phyloP scores from a whole-genome alignment of 2,888 invertebrate species.

The Caenorhabditis angaria region DNA sequence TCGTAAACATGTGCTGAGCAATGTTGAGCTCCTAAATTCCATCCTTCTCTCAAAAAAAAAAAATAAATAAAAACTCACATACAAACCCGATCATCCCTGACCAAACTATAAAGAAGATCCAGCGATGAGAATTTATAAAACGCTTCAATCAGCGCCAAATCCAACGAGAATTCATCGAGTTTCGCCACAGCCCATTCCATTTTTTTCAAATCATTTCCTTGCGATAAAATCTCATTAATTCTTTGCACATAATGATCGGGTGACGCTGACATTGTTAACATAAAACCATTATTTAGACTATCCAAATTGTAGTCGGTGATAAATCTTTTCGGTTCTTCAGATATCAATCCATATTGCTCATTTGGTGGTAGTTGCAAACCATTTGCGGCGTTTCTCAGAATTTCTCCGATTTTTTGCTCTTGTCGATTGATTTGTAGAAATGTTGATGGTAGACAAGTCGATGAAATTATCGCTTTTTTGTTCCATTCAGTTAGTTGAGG shows the following conservation, averaged over 20 bases:
- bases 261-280: slow-evolving; percentile 60
- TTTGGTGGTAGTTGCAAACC: slow-evolving; percentile 40
- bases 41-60: neutral
- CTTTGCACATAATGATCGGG: slow-evolving; percentile 44
- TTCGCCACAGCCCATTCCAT: slow-evolving; percentile 39
- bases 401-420: slow-evolving; percentile 33
- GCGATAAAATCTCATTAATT: slow-evolving; percentile 31
- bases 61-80: slow-evolving; percentile 7
- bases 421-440: slow-evolving; percentile 39
- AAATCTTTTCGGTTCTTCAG: slow-evolving; percentile 52
- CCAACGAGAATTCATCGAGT: slow-evolving; percentile 33
- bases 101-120: slow-evolving; percentile 26
- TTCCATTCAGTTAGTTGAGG: slow-evolving; percentile 47
- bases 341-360: slow-evolving; percentile 46
- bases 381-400: slow-evolving; percentile 28
- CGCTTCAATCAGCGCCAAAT: slow-evolving; percentile 17
- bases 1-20: slow-evolving; percentile 33
- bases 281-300: slow-evolving; percentile 54
- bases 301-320: slow-evolving; percentile 47
- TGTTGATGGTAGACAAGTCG: slow-evolving; percentile 23
- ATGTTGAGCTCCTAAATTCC: slow-evolving; percentile 24
- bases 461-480: slow-evolving; percentile 24
- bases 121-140: slow-evolving; percentile 31
- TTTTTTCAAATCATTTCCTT: slow-evolving; percentile 29
- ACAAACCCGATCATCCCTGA: slow-evolving; percentile 30